Evolutionary conservation across 2,888 invertebrate species (phyloP), one percentile per base, ranked within the genome.

Genomic region (Brachyptera risi): DNA sequence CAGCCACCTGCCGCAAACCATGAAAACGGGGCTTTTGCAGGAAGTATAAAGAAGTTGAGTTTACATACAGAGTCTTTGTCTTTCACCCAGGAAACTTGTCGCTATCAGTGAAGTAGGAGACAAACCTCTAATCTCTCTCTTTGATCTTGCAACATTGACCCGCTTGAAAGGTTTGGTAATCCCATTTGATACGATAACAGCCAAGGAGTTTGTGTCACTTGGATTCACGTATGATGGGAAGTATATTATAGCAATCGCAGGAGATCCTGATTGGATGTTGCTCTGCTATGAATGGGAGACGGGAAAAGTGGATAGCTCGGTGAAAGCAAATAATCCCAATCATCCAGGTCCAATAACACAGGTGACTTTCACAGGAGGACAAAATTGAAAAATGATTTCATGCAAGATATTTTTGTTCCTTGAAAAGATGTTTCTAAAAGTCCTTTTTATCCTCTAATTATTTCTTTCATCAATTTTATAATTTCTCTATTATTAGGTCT

Each of bases 211-310:
- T 71, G 84, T 85, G 11, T 84, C 86, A 60, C 76, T 92, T 1
- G 82, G 85, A 26, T 94, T 96, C 70, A 88, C 91, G 0, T 84
- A 79, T 63, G 95, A 96, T 73, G 90, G 88, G 1, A 90, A 89
- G 72, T 86, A 87, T 66, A 73, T 96, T 11, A 84, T 88, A 1
- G 84, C 88, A 0, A 83, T 96, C 27, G 89, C 90, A 0, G 89
- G 89, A 1, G 86, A 87, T 64, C 92, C 94, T 0, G 93, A 93
- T 73, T 88, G 88, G 86, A 85, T 82, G 68, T 78, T 91, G 76
- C 80, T 91, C 70, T 85, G 87, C 75, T 90, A 91, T 79, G 86
- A 87, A 72, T 84, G 89, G 86, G 90, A 91, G 68, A 89, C 86
- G 71, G 88, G 88, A 11, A 88, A 89, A 73, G 81, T 92, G 31